These are phyloP conservation scores for Drosophila teissieri DNA, from an alignment of 1,140 invertebrate genomes.

Conservation along the genomic window DNA sequence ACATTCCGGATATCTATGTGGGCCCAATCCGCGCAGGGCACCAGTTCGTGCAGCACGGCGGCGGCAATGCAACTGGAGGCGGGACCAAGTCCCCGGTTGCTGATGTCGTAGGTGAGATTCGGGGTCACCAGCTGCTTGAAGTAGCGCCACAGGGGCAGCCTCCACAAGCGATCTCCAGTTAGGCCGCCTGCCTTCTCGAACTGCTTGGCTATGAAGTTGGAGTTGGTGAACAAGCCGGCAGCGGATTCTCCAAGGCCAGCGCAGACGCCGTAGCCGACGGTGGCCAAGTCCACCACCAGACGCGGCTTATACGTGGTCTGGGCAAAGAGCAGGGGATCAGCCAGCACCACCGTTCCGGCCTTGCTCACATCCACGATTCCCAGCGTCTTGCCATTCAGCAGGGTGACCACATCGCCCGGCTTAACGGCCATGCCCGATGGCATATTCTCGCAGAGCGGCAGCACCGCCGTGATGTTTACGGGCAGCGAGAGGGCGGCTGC, in stretches of 20 bases:
- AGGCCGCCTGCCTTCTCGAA: conserved; percentile 88
- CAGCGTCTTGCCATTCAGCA: conserved; percentile 94
- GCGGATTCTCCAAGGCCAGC: conserved; percentile 89
- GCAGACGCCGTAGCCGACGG: conserved; percentile 85
- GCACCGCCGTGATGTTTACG: conserved; percentile 62
- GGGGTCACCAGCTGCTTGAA: conserved; percentile 89
- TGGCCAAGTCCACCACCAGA: conserved; percentile 91
- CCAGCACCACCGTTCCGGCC: conserved; percentile 94
- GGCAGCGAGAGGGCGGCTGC: conserved; percentile 74
- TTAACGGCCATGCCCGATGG: conserved; percentile 93
- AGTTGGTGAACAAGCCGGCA: conserved; percentile 92
- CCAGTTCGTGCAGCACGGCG: conserved; percentile 89
- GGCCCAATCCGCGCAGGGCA: conserved; percentile 87
- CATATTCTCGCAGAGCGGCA: conserved; percentile 93
- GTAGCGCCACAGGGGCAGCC: conserved; percentile 93
- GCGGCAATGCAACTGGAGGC: conserved; percentile 88
- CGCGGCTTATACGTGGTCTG: conserved; percentile 87
- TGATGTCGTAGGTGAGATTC: conserved; percentile 86
- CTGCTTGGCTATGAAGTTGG: conserved; percentile 87
- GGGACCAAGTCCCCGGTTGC: conserved; percentile 87
- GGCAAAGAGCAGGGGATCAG: conserved; percentile 95
- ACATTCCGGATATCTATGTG: conserved; percentile 90
- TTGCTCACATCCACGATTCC: conserved; percentile 95
- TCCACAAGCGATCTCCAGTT: conserved; percentile 95
- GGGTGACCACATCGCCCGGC: conserved; percentile 93